Evolutionary conservation across 1,140 invertebrate genomes (phyloP).

Genomic region (Eumaeus atala): DNA sequence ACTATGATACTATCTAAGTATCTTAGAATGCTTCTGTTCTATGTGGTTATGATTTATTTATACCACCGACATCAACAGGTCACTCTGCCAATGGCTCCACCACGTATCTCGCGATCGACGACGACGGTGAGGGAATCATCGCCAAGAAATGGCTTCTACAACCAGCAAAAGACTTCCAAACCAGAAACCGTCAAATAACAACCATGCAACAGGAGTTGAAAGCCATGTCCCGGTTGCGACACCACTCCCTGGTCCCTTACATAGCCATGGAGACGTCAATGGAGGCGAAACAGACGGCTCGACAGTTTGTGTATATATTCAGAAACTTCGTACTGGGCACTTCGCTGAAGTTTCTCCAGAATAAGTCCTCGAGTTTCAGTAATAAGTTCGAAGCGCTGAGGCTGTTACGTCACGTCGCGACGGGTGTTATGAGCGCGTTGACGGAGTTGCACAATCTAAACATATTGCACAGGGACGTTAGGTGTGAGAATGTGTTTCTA

Average conservation of each 20-base stretch:
- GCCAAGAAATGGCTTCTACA: constrained; percentile 74
- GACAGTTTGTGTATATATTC: constrained; percentile 73
- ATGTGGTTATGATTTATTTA: no score
- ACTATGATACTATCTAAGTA: no score
- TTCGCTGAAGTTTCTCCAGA: constrained; percentile 42
- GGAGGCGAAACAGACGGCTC: constrained; percentile 70
- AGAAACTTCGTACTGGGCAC: constrained; percentile 77
- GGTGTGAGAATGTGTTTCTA: constrained; percentile 53
- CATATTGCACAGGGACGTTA: constrained; percentile 50
- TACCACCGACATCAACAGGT: constrained; percentile 33
- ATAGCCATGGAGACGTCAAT: constrained; percentile 78
- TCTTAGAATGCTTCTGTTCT: no score
- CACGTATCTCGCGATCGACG: constrained; percentile 55
- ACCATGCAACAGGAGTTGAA: constrained; percentile 83
- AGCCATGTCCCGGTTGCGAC: constrained; percentile 78
- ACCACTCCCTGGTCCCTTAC: constrained; percentile 81
- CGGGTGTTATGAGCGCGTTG: constrained; percentile 79
- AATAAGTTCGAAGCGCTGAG: constrained; percentile 76
- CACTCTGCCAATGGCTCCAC: constrained; percentile 52
- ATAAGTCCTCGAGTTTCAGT: constrained; percentile 32
- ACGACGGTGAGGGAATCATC: constrained; percentile 48
- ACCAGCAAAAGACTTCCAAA: constrained; percentile 43
- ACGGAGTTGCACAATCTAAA: constrained; percentile 55
- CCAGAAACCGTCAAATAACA: constrained; percentile 50
- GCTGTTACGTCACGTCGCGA: constrained; percentile 77